These are phyloP conservation scores for Diachasma alloeum DNA, from an alignment of 1,140 invertebrate species.

Conservation along the genomic window DNA sequence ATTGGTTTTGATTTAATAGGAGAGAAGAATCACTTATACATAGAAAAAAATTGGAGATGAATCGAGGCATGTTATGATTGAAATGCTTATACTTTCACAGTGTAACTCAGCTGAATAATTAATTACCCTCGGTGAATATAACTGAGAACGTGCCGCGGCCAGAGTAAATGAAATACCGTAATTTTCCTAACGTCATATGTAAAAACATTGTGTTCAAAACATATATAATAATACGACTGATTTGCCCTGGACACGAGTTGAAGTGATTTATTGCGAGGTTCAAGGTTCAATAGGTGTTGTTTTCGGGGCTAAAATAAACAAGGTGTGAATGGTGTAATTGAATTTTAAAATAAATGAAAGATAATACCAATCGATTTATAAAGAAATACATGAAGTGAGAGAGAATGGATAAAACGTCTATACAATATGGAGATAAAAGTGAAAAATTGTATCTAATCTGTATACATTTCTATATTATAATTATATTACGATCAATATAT, in stretches of 20 bases:
- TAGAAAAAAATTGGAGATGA: neutral
- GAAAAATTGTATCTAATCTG: slow-evolving; percentile 63
- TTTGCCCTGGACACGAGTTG: slow-evolving; percentile 44
- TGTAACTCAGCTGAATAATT: neutral
- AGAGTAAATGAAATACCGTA: slow-evolving; percentile 60
- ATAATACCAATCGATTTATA: slow-evolving; percentile 34
- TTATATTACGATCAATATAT: slow-evolving; percentile 61
- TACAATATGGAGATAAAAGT: slow-evolving; percentile 53
- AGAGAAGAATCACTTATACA: neutral
- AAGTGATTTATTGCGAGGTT: slow-evolving; percentile 35
- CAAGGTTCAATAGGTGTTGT: slow-evolving; percentile 46
- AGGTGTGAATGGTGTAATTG: slow-evolving; percentile 54
- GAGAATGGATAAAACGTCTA: slow-evolving; percentile 44
- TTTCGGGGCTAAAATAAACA: slow-evolving; percentile 58
- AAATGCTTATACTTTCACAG: neutral
- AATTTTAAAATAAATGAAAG: slow-evolving; percentile 51
- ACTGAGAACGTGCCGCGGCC: slow-evolving; percentile 53
- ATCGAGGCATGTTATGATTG: neutral
- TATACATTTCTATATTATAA: slow-evolving; percentile 66
- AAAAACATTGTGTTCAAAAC: slow-evolving; percentile 67
- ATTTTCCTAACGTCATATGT: slow-evolving; percentile 66
- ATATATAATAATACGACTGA: slow-evolving; percentile 66
- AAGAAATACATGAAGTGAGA: slow-evolving; percentile 24
- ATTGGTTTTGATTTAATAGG: slow-evolving; percentile 8
- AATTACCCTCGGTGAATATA: neutral